Evolutionary conservation across 23 tunicate species (phyloP).

Genomic region (Botrylloides violaceus): DNA sequence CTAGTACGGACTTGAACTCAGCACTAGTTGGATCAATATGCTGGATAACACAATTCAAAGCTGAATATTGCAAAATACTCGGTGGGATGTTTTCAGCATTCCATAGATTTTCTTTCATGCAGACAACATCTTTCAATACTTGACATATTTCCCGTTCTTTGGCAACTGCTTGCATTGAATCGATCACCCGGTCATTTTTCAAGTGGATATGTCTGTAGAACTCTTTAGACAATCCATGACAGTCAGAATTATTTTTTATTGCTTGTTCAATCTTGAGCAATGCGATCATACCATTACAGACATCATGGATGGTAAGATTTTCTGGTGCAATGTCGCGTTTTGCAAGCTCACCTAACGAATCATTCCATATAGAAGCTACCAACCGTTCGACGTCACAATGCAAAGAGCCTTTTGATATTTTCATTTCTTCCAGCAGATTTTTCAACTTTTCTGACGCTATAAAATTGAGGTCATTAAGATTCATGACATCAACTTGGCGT

Average conservation of each 20-base stretch:
- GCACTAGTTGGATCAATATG: slow-evolving; percentile 20
- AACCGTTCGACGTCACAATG: slow-evolving; percentile 34
- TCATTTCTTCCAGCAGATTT: slow-evolving; percentile 54
- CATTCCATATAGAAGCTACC: not conserved
- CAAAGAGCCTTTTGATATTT: slow-evolving; percentile 32
- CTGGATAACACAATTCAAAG: slow-evolving; percentile 41
- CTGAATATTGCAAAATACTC: slow-evolving; percentile 16
- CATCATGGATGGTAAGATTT: slow-evolving; percentile 8
- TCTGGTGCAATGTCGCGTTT: not conserved
- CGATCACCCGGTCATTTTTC: not conserved
- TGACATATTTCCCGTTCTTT: slow-evolving; percentile 39
- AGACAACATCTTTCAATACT: slow-evolving; percentile 42
- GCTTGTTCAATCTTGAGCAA: slow-evolving; percentile 48
- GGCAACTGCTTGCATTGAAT: slow-evolving; percentile 32
- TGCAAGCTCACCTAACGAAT: slow-evolving; percentile 24
- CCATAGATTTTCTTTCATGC: slow-evolving; percentile 21
- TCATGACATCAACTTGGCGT: not conserved
- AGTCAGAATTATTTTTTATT: slow-evolving; percentile 18
- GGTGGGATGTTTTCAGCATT: not conserved
- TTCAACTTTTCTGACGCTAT: not conserved
- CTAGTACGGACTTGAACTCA: slow-evolving; percentile 16
- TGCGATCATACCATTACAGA: slow-evolving; percentile 37
- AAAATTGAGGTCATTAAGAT: not conserved
- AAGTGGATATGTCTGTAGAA: slow-evolving; percentile 18
- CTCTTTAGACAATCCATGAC: slow-evolving; percentile 22